Base-by-base conservation (phyloP, 1,140 invertebrate species). In the Vanessa atalanta region DNA sequence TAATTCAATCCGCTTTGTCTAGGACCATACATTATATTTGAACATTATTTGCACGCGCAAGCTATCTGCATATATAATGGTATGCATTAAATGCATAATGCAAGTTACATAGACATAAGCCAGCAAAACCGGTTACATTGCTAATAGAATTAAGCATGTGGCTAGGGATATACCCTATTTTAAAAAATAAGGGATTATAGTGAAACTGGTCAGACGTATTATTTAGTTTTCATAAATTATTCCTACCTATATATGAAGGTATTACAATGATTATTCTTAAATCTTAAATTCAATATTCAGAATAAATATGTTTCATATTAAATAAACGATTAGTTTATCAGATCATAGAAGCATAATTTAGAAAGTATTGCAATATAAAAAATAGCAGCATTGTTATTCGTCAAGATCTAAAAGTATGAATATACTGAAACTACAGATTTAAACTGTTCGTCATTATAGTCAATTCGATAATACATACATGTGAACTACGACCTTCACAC, bases 1-100 rank as follows among this genome's bases (percentile, higher is more conserved):
- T 91, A 91, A 88, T 87, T 82, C 86, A 83, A 80, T 60, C 75
- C 78, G 79, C 84, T 83, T 91, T 90, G 87, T 91, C 88, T 90
- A 89, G 81, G 77, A 78, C 75, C 67, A 79, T 80, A 76, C 76
- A 75, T 83, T 80, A 73, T 63, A 23, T 65, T 65, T 64, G 55
- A 13, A 64, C 50, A 77, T 74, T 79, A 82, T 83, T 85, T 83
- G 85, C 86, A 85, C 83, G 79, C 82, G 82, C 74, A 72, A 64
- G 51, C 73, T 83, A 84, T 87, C 79, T 88, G 82, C 82, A 88
- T 88, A 83, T 66, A 76, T 81, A 84, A 82, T 78, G 79, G 53
- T 31, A 60, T 77, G 71, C 73, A 88, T 83, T 53, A 76, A 69
- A 69, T 47, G 60, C 60, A 65, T 71, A 72, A 65, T 72, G 13